phyloP scores from a whole-genome alignment of 2,113 vertebrate species.

The Crotalus horridus region DNA sequence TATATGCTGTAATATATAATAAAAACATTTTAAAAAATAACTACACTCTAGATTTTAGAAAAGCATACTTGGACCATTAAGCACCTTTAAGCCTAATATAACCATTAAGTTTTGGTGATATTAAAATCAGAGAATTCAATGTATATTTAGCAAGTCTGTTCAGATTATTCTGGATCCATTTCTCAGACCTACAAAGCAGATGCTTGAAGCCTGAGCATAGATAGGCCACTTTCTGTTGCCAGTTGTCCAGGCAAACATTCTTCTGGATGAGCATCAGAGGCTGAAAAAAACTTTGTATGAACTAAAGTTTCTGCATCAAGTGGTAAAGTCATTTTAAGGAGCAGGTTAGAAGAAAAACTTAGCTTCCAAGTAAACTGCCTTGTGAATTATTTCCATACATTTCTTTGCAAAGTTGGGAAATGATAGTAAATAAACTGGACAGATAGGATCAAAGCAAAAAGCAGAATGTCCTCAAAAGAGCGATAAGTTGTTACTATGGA shows the following conservation, averaged over 20 bases:
- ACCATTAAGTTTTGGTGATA: neutral
- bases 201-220: neutral
- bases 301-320: neutral
- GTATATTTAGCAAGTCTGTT: neutral
- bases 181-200: neutral
- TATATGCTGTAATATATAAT: neutral
- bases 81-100: neutral
- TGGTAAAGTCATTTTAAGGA: neutral
- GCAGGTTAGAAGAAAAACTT: neutral
- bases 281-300: neutral
- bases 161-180: neutral
- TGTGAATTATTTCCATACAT: neutral
- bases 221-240: neutral
- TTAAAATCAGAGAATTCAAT: slow-evolving; percentile 22
- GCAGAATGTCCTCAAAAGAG: neutral
- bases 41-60: neutral
- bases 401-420: neutral
- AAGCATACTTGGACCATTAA: neutral
- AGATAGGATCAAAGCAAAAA: neutral
- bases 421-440: neutral
- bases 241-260: neutral
- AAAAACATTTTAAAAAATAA: neutral
- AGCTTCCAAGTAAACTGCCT: neutral
- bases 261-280: neutral
- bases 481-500: neutral